phyloP scores from a whole-genome alignment of 2,888 invertebrate genomes.

The Nineta flava region DNA sequence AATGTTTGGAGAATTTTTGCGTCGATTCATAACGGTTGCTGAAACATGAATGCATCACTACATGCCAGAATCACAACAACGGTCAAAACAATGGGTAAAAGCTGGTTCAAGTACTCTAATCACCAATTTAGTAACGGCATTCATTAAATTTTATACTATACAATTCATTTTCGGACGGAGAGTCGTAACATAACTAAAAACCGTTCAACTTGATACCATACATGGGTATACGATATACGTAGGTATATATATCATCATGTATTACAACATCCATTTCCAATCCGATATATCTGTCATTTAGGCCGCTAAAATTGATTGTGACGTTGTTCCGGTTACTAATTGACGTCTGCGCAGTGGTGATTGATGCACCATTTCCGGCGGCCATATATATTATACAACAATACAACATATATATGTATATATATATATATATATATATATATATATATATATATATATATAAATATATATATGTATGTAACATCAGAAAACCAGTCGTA shows the following conservation, averaged over 20 bases:
- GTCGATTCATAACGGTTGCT: too few relatives aligned
- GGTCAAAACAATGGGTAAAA: too few relatives aligned
- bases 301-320: conserved; percentile 28
- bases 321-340: conserved; percentile 30
- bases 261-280: not conserved
- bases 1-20: too few relatives aligned
- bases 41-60: too few relatives aligned
- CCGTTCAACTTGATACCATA: not conserved
- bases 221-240: not conserved
- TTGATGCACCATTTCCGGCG: conserved; percentile 27
- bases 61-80: too few relatives aligned
- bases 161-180: too few relatives aligned
- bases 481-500: not conserved
- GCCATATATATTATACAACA: too few relatives aligned
- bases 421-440: conserved; percentile 8
- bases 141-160: too few relatives aligned
- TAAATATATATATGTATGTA: not conserved
- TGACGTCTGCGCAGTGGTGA: conserved; percentile 30
- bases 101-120: too few relatives aligned
- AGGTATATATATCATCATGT: not conserved
- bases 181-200: too few relatives aligned
- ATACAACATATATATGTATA: not conserved
- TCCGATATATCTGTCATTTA: not conserved
- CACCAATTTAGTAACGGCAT: too few relatives aligned
- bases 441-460: conserved; percentile 6